Percentiles rank a stretch among this genome's conserved stretches.
Evolutionary conservation across 2,888 invertebrate genomes (phyloP).

Genomic region (Bibio marci): DNA sequence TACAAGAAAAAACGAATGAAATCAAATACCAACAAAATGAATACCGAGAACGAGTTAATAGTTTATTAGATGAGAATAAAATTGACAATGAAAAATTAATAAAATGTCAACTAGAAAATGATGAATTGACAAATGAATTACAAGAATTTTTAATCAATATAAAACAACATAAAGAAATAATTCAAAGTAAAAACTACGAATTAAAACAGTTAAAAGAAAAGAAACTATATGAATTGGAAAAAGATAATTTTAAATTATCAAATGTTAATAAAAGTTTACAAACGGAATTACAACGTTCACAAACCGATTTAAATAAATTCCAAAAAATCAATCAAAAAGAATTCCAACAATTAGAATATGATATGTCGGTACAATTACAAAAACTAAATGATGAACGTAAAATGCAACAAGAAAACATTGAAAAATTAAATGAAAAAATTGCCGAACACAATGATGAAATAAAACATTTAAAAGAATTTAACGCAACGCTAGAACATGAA

Average conservation of each 20-base stretch:
- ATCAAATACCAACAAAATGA: conserved; percentile 44
- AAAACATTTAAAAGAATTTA: conserved; percentile 19
- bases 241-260: conserved; percentile 28
- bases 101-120: conserved; percentile 35
- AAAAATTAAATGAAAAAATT: conserved; percentile 39
- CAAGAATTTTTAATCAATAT: conserved; percentile 35
- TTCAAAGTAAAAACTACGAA: conserved; percentile 31
- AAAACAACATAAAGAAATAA: conserved; percentile 30
- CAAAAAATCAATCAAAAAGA: conserved; percentile 27
- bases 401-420: conserved; percentile 38
- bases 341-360: conserved; percentile 33
- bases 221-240: conserved; percentile 27
- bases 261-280: conserved; percentile 30
- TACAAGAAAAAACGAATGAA: conserved; percentile 41
- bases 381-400: conserved; percentile 20
- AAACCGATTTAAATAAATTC: conserved; percentile 27
- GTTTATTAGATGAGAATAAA: conserved; percentile 43
- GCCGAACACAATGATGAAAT: conserved; percentile 36
- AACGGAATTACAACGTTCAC: conserved; percentile 31
- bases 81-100: conserved; percentile 39
- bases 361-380: conserved; percentile 30
- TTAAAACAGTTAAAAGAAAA: conserved; percentile 25
- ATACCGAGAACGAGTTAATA: conserved; percentile 40
- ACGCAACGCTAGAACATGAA: conserved; percentile 18
- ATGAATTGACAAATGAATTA: conserved; percentile 32